phyloP scores from a whole-genome alignment of 1,140 invertebrate species.

The Neuroterus valhalla region DNA sequence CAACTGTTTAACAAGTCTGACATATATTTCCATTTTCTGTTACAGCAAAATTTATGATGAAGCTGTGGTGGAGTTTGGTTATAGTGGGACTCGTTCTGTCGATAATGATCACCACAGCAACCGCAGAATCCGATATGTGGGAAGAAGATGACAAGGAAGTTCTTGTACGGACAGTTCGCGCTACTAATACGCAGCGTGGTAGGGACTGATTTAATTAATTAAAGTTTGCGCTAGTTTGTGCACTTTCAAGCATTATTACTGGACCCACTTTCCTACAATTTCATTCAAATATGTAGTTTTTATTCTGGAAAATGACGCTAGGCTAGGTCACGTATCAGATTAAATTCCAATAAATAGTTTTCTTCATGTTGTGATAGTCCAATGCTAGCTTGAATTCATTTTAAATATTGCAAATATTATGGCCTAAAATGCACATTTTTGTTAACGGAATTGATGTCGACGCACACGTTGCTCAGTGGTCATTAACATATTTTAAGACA shows the following conservation, averaged over 20 bases:
- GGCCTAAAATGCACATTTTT: no score
- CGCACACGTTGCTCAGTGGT: no score
- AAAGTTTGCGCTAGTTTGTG: not conserved
- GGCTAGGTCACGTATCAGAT: no score
- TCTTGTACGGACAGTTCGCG: conserved; percentile 83
- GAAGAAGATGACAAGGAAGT: conserved; percentile 85
- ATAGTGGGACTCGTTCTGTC: conserved; percentile 63
- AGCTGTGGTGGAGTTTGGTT: conserved; percentile 72
- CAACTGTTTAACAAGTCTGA: not conserved
- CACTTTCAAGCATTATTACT: not conserved
- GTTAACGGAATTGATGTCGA: no score
- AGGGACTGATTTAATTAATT: conserved; percentile 44
- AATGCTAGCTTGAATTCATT: no score
- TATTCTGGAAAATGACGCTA: not conserved
- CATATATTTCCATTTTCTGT: conserved; percentile 40
- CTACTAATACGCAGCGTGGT: conserved; percentile 82
- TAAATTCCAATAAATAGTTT: no score
- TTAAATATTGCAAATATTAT: no score
- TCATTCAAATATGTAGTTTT: not conserved
- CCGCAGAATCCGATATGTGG: conserved; percentile 67
- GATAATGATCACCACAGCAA: conserved; percentile 61
- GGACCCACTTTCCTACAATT: not conserved
- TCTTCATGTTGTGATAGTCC: no score
- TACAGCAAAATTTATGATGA: conserved; percentile 66
- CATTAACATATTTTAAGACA: no score